Base-by-base conservation (phyloP, 1,140 invertebrate species). In the Microplitis mediator region DNA sequence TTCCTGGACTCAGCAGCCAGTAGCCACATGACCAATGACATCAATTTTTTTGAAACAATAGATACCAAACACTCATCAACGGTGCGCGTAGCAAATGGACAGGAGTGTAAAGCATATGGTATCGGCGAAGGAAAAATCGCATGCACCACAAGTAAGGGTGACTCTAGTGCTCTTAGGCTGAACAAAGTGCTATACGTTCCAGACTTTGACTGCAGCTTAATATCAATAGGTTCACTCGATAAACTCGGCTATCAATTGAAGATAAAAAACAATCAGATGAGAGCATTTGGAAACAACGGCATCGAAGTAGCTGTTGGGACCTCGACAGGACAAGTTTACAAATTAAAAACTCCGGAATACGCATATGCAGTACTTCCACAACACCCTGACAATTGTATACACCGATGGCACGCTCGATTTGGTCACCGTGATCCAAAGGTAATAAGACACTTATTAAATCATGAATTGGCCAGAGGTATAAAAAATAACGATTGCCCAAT, bases 111-210 rank as follows among this genome's bases (percentile, higher is more conserved):
- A 35, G 62, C 39, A 1, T 39, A 39, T 35, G 62, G 34, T 13
- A 64, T 64, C 11, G 32, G 2, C 4, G 4, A 34, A 34, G 60
- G 3, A 6, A 62, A 34, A 34, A 62, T 62, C 34, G 1, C 1
- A 62, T 62, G 60, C n/a, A 13, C 34, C 31, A 62, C 60, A 6
- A 34, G 16, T 8, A 14, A 36, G 1, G 32, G 62, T 13, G 35
- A 64, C 11, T 16, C 4, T 0, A 64, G n/a, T n/a, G 14, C 1
- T 14, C 8, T 64, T 5, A 6, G 9, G 39, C 14, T 64, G 5
- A 45, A 6, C n/a, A 36, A 64, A n/a, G 62, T 64, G 8, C 36
- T 64, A 35, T 64, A 36, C n/a, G 14, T 64, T 35, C 62, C 62
- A 9, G 32, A 64, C 9, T 64, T 64, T n/a, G 6, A 64, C 1